These are phyloP conservation scores for Stenopsyche tienmushanensis DNA, from an alignment of 1,140 invertebrate genomes.

Conservation along the genomic window DNA sequence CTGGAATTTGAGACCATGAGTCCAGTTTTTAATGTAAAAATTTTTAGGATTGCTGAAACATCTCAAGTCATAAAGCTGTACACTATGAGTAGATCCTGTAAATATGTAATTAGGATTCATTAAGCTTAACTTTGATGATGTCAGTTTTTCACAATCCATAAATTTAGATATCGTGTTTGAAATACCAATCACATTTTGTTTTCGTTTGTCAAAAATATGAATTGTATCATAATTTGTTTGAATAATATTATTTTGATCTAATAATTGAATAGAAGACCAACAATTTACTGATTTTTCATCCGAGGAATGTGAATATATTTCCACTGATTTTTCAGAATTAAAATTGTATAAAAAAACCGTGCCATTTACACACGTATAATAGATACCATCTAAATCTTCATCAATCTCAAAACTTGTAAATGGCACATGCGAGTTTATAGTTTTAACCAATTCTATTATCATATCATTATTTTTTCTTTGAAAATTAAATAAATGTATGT, in stretches of 20 bases:
- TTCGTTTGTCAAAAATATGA: slow-evolving; percentile 24
- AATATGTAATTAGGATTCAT: slow-evolving; percentile 18
- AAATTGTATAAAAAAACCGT: slow-evolving; percentile 19
- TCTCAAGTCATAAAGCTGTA: slow-evolving; percentile 32
- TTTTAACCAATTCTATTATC: slow-evolving; percentile 11
- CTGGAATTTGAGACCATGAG: slow-evolving; percentile 26
- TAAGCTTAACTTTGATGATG: slow-evolving; percentile 13
- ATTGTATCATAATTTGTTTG: slow-evolving; percentile 14
- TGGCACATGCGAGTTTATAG: slow-evolving; percentile 24
- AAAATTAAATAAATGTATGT: slow-evolving; percentile 23
- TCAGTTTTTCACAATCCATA: slow-evolving; percentile 31
- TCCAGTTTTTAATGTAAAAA: slow-evolving; percentile 28
- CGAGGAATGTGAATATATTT: background rate
- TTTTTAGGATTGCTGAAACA: slow-evolving; percentile 9
- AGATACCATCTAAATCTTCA: slow-evolving; percentile 4
- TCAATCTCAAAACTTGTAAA: slow-evolving; percentile 30
- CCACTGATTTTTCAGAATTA: slow-evolving; percentile 4
- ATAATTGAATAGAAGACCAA: slow-evolving; percentile 26
- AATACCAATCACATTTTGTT: background rate
- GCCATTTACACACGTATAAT: slow-evolving; percentile 17
- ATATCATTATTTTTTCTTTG: background rate
- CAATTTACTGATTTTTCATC: slow-evolving; percentile 14
- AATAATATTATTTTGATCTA: slow-evolving; percentile 22
- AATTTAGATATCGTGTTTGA: background rate
- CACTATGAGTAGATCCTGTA: slow-evolving; percentile 23